phyloP scores from a whole-genome alignment of 2,797 vertebrate genomes.

The Galago senegalensis region DNA sequence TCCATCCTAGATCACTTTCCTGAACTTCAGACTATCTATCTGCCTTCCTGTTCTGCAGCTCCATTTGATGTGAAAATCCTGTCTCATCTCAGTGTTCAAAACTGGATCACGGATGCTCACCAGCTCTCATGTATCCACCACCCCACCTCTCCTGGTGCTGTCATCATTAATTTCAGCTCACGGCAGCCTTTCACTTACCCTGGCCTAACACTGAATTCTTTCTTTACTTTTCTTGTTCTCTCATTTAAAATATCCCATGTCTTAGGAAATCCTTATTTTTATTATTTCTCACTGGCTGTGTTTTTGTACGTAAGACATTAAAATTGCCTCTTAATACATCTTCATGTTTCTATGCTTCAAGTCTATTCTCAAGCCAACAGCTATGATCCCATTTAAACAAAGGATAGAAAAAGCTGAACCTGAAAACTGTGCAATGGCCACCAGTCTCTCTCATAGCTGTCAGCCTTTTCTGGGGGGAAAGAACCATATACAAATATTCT shows the following conservation, averaged over 20 bases:
- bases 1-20: neutral
- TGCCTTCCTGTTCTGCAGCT: neutral
- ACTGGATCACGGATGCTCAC: neutral
- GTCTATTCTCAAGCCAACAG: neutral
- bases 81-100: neutral
- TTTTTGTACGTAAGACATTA: neutral
- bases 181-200: neutral
- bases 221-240: neutral
- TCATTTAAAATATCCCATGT: neutral
- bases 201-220: neutral
- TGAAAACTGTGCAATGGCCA: neutral
- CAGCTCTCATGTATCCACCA: fast-evolving
- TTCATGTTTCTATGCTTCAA: neutral
- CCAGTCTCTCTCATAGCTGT: neutral
- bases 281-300: neutral
- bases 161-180: neutral
- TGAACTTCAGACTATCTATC: neutral
- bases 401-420: neutral
- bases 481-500: neutral
- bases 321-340: neutral
- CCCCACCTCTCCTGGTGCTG: fast-evolving
- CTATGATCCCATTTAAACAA: neutral
- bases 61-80: neutral
- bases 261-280: neutral
- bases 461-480: neutral